phyloP scores from a whole-genome alignment of 2,888 invertebrate genomes.

The Hyppa rectilinea region DNA sequence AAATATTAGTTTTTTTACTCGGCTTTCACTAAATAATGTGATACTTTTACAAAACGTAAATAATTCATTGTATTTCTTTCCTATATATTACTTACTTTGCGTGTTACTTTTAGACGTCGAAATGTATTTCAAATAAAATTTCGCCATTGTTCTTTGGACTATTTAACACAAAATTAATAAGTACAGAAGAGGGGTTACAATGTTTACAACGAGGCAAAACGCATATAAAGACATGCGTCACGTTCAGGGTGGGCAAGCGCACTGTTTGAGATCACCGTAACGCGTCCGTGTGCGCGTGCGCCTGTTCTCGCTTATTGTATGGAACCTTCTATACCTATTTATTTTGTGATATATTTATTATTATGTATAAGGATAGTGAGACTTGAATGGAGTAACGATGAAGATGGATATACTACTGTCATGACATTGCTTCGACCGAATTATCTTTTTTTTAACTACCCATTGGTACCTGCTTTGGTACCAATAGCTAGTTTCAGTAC shows the following conservation, averaged over 20 bases:
- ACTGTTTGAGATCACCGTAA: background rate
- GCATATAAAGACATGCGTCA: background rate
- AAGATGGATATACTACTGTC: background rate
- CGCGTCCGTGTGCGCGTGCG: background rate
- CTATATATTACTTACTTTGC: no score
- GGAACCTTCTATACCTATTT: background rate
- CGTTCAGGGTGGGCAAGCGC: background rate
- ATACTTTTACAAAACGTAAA: no score
- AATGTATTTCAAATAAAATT: no score
- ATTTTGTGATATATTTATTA: slow-evolving; percentile 6
- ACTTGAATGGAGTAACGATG: slow-evolving; percentile 19
- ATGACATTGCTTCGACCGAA: slow-evolving; percentile 4
- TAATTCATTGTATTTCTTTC: no score
- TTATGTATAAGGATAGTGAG: slow-evolving; percentile 28
- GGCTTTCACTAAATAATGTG: no score
- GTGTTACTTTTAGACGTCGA: no score
- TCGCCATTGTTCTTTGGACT: background rate
- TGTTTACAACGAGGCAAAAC: background rate
- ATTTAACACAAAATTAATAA: background rate
- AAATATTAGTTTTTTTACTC: no score
- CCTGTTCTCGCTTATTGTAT: no score
- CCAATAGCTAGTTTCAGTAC: slow-evolving; percentile 7
- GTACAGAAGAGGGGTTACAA: no score
- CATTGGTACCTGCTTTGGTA: background rate
- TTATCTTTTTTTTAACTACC: background rate